phyloP scores from a whole-genome alignment of 2,888 invertebrate species.

The Beris morrisii region DNA sequence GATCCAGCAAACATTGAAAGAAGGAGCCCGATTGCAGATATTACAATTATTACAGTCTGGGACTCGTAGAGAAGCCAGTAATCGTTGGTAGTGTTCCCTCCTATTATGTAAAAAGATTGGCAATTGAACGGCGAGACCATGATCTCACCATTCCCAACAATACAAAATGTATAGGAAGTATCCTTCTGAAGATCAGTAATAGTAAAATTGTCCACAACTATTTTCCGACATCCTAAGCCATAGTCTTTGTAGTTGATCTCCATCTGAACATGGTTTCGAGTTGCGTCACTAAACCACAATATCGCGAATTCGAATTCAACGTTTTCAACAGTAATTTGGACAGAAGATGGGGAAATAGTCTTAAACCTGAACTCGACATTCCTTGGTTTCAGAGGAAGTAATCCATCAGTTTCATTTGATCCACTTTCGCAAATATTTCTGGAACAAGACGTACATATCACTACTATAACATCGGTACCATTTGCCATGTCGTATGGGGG shows the following conservation, averaged over 20 bases:
- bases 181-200: neutral
- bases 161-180: neutral
- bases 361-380: neutral
- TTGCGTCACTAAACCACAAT: slow-evolving; percentile 2
- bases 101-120: slow-evolving; percentile 49
- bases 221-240: neutral
- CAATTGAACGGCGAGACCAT: neutral
- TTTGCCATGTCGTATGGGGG: too few species aligned
- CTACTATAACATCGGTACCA: neutral
- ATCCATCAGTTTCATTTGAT: neutral
- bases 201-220: neutral
- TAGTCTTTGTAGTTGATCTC: neutral
- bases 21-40: slow-evolving; percentile 46
- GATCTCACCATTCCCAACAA: neutral
- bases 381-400: neutral
- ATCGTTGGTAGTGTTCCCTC: slow-evolving; percentile 46
- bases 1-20: slow-evolving; percentile 46
- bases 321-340: neutral
- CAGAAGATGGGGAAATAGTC: neutral
- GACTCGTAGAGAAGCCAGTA: slow-evolving; percentile 45
- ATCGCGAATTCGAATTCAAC: neutral
- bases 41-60: slow-evolving; percentile 47
- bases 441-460: neutral
- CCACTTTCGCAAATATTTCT: neutral
- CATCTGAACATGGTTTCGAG: neutral